Conservation (phyloP, 2,113 vertebrate species). For the Hydropotes inermis region DNA sequence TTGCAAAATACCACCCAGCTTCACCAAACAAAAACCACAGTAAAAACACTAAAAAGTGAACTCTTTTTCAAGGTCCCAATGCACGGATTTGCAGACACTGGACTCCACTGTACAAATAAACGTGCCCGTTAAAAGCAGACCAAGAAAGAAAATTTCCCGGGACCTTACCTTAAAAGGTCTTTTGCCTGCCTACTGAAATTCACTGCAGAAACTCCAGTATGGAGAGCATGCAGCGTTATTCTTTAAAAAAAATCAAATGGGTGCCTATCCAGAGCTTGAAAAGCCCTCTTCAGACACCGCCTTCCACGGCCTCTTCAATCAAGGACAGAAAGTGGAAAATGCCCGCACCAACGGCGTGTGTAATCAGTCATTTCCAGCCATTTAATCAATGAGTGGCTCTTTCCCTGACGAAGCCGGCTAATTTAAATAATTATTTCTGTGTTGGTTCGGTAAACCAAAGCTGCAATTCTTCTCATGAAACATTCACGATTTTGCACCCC, state of each 20-base stretch:
- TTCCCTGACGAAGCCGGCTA: not conserved
- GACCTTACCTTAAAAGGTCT: not conserved
- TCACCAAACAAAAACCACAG: not conserved
- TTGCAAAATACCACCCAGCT: not conserved
- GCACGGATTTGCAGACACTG: rapidly evolving
- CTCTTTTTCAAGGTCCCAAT: no score
- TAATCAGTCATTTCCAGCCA: not conserved
- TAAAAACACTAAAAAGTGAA: not conserved
- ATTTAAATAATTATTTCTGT: not conserved
- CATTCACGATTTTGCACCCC: not conserved
- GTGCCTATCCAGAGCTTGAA: not conserved
- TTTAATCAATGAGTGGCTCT: not conserved
- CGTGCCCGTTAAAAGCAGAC: rapidly evolving
- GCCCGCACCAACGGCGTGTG: rapidly evolving
- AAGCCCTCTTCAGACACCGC: rapidly evolving
- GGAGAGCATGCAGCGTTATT: rapidly evolving
- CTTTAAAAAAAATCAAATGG: not conserved
- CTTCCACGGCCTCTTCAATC: not conserved
- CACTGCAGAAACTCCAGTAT: not conserved
- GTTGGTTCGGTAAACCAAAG: rapidly evolving
- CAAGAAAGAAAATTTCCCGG: not conserved
- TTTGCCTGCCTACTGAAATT: not conserved
- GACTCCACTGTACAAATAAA: rapidly evolving
- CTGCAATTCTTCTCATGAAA: not conserved
- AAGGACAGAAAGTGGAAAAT: not conserved